Conservation (phyloP, 2,888 invertebrate genomes). For the Platycheirus rosarum region DNA sequence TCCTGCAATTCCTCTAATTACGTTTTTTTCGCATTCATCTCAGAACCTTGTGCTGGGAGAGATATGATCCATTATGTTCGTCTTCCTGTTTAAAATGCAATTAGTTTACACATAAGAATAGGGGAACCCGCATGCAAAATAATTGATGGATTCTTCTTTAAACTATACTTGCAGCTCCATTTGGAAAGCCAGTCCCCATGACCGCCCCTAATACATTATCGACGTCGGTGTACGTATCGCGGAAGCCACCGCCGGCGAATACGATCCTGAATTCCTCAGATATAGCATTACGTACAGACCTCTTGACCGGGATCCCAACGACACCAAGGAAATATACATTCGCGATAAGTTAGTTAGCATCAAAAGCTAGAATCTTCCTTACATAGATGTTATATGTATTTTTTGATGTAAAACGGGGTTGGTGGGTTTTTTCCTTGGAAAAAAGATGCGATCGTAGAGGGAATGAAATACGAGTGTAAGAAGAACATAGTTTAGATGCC, state of each 20-base stretch:
- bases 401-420: neutral
- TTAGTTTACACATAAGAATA: slow-evolving; percentile 21
- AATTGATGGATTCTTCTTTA: slow-evolving; percentile 66
- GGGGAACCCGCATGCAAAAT: slow-evolving; percentile 37
- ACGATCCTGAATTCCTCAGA: slow-evolving; percentile 89
- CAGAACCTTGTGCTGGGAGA: neutral
- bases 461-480: slow-evolving; percentile 53
- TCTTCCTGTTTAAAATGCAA: slow-evolving; percentile 32
- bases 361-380: too few species aligned
- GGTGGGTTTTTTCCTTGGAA: slow-evolving; percentile 9
- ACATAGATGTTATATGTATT: too few species aligned
- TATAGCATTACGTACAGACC: slow-evolving; percentile 88
- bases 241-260: slow-evolving; percentile 87
- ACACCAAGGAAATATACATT: slow-evolving; percentile 87
- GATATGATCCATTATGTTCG: slow-evolving; percentile 4
- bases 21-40: slow-evolving; percentile 27
- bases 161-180: slow-evolving; percentile 87
- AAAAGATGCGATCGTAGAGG: slow-evolving; percentile 14
- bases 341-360: slow-evolving; percentile 83
- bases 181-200: slow-evolving; percentile 88
- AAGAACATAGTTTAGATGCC: slow-evolving; percentile 66
- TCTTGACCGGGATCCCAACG: slow-evolving; percentile 85
- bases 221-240: slow-evolving; percentile 88
- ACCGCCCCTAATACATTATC: slow-evolving; percentile 88
- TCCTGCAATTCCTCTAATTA: slow-evolving; percentile 67